phyloP scores from a whole-genome alignment of 2,113 vertebrate species.

The Tricholaema leucomelas region DNA sequence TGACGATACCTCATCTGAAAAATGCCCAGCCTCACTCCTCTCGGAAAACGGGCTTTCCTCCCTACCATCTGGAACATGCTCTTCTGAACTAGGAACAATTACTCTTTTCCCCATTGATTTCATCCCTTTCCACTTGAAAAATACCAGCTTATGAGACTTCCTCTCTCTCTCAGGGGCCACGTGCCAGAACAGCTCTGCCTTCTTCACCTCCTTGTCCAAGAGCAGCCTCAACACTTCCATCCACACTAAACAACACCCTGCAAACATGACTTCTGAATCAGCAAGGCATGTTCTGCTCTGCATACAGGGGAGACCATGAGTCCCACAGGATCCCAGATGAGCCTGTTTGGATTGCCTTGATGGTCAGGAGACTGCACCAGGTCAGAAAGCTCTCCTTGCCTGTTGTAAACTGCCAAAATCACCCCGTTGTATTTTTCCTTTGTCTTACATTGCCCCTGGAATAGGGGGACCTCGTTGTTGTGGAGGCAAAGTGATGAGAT shows the following conservation, averaged over 20 bases:
- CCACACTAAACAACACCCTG: not conserved
- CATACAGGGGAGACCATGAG: not conserved
- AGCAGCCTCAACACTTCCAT: not conserved
- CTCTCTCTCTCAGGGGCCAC: not conserved
- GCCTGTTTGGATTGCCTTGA: not conserved
- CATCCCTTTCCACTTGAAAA: slow-evolving; percentile 12
- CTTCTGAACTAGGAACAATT: slow-evolving; percentile 11
- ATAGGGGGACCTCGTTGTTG: not conserved
- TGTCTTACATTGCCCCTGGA: not conserved
- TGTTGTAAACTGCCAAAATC: not conserved
- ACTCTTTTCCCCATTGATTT: slow-evolving; percentile 6
- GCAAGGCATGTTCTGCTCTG: not conserved
- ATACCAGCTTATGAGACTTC: not conserved
- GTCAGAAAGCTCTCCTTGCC: not conserved
- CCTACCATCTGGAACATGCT: not conserved
- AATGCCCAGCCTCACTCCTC: not conserved
- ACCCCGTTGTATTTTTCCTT: not conserved
- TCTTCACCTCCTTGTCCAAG: not conserved
- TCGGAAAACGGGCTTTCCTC: not conserved
- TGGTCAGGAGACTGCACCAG: not conserved
- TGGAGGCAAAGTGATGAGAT: not conserved
- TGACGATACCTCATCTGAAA: not conserved
- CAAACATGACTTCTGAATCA: not conserved
- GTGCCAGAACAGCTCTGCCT: slow-evolving; percentile 2
- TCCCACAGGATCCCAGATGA: not conserved